Evolutionary conservation across 2,113 vertebrate genomes (phyloP).

Genomic region (Aplodontia rufa): DNA sequence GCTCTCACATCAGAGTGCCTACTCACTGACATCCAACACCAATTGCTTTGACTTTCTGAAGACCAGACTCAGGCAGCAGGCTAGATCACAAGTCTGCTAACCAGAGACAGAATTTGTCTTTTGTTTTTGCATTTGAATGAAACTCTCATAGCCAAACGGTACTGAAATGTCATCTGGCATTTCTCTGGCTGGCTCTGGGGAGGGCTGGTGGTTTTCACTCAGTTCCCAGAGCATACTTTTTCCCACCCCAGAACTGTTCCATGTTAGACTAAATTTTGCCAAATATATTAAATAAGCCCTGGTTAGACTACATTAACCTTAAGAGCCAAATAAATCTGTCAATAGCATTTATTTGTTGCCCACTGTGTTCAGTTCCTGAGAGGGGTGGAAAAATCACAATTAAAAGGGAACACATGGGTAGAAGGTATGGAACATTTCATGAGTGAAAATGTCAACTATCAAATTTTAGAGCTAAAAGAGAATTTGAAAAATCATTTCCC

Average conservation of each 20-base stretch:
- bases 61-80: not conserved
- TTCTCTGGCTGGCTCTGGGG: slow-evolving; percentile 34
- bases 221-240: slow-evolving; percentile 37
- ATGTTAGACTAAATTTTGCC: slow-evolving; percentile 50
- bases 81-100: slow-evolving; percentile 32
- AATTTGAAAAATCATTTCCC: slow-evolving; percentile 22
- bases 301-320: slow-evolving; percentile 68
- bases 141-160: slow-evolving; percentile 18
- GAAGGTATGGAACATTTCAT: slow-evolving; percentile 38
- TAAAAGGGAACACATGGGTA: slow-evolving; percentile 33
- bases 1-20: not conserved
- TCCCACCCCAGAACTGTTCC: slow-evolving; percentile 41
- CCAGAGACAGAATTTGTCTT: slow-evolving; percentile 40
- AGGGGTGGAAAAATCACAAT: slow-evolving; percentile 43
- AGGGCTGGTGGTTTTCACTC: slow-evolving; percentile 49
- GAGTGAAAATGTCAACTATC: slow-evolving; percentile 42
- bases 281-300: slow-evolving; percentile 44
- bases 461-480: slow-evolving; percentile 22
- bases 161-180: slow-evolving; percentile 58
- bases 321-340: slow-evolving; percentile 56
- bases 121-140: slow-evolving; percentile 54
- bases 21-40: not conserved
- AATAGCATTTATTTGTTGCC: slow-evolving; percentile 44
- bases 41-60: slow-evolving; percentile 32
- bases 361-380: slow-evolving; percentile 25